Percentiles rank a stretch among this genome's conserved stretches.
Evolutionary conservation across 1,140 invertebrate species (phyloP).

Genomic region (Chironomus tepperi): DNA sequence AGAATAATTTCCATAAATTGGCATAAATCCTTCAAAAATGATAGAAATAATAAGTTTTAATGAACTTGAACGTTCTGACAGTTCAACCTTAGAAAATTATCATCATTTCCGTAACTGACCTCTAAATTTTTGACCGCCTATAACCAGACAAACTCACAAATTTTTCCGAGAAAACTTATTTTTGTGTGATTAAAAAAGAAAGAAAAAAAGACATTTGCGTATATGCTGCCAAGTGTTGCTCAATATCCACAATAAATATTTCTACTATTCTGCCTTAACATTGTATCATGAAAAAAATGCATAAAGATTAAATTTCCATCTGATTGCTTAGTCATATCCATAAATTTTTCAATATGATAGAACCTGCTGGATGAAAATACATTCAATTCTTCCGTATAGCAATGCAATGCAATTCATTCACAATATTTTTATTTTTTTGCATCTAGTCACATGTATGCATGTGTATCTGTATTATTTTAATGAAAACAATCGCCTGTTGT

Average conservation of each 20-base stretch:
- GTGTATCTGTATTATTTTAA: not conserved
- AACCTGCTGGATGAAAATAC: not conserved
- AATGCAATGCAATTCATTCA: not conserved
- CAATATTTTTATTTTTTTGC: not conserved
- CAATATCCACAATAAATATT: too few relatives aligned
- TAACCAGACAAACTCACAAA: too few relatives aligned
- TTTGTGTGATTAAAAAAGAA: not conserved
- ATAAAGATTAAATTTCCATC: too few relatives aligned
- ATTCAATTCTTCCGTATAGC: not conserved
- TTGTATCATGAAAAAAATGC: too few relatives aligned
- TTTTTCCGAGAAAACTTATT: too few relatives aligned
- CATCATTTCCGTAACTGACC: not conserved
- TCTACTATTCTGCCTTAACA: too few relatives aligned
- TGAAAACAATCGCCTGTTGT: not conserved
- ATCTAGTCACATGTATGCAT: not conserved
- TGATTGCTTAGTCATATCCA: too few relatives aligned
- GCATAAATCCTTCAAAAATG: too few relatives aligned
- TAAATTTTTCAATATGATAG: too few relatives aligned
- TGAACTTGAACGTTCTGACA: too few relatives aligned
- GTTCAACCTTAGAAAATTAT: too few relatives aligned
- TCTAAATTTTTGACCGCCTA: not conserved
- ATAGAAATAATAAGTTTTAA: too few relatives aligned
- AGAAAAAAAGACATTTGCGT: not conserved
- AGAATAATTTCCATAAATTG: not conserved
- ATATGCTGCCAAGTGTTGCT: not conserved